Percentiles rank a stretch among this genome's conserved stretches.
These are phyloP conservation scores for Scaptomyza reducta DNA, from an alignment of 2,888 invertebrate genomes.

Conservation along the genomic window DNA sequence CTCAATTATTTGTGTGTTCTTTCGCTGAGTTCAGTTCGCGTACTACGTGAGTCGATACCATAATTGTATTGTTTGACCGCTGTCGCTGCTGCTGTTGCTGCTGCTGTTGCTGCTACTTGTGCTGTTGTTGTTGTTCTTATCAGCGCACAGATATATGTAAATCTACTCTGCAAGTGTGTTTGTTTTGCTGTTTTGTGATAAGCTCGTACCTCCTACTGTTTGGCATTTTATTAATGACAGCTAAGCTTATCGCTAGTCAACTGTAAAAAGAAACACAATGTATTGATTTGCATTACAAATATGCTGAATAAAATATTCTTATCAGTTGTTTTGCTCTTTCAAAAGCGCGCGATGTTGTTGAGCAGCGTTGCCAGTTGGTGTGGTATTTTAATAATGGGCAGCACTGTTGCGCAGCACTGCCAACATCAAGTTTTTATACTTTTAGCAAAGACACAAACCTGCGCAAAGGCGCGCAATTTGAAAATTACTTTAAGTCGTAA, in stretches of 20 bases:
- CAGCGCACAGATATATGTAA: conserved; percentile 46
- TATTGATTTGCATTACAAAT: conserved; percentile 38
- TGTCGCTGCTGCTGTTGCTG: conserved; percentile 16
- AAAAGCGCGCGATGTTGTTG: conserved; percentile 28
- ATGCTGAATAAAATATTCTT: conserved; percentile 16
- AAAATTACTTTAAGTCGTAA: conserved; percentile 15
- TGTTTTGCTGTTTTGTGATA: conserved; percentile 6
- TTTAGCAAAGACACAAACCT: conserved; percentile 34
- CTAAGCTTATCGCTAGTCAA: conserved; percentile 44
- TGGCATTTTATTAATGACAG: conserved; percentile 37
- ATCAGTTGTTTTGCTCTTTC: conserved; percentile 18
- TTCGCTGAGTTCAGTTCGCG: conserved; percentile 44
- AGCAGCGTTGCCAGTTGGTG: conserved; percentile 18
- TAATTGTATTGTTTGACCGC: conserved; percentile 61
- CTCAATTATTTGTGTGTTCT: not conserved
- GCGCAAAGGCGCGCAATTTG: conserved; percentile 13
- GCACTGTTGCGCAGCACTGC: not conserved
- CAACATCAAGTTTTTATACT: not conserved
- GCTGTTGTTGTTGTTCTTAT: conserved; percentile 38
- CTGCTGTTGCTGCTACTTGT: conserved; percentile 11
- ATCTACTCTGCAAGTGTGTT: conserved; percentile 22
- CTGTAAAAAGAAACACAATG: conserved; percentile 39
- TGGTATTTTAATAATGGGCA: not conserved
- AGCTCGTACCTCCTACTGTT: conserved; percentile 27
- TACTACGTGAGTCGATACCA: conserved; percentile 61